Evolutionary conservation across 2,888 invertebrate species (phyloP), one percentile per base, ranked within the genome.

Genomic region (Apantesis nais): DNA sequence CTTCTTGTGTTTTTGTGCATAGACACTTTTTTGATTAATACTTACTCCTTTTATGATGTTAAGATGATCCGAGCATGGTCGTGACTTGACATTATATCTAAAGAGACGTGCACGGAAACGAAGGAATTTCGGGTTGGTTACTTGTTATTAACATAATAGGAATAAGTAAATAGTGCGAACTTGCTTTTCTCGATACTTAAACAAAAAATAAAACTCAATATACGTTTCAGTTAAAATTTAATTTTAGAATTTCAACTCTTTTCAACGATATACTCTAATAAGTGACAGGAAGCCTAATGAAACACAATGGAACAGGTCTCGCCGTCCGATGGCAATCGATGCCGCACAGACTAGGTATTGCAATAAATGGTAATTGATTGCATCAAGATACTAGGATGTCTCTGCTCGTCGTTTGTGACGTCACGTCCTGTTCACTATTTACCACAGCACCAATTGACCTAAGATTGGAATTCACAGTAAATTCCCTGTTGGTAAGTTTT

Each of bases 331-430:
- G 9, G 55, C 73, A 71, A 72, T 71, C 66, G 69, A 39, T 71
- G 70, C 75, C 73, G 71, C 73, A 73, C 78, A 75, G 72, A 72
- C 76, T 78, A 73, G 73, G 68, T 83, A 83, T 83, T 81, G 83
- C 80, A 83, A 81, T 86, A 83, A 85, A 79, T 79, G 78, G 76
- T 80, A 83, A 86, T 84, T 85, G 83, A 85, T 84, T 85, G 83
- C 83, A 77, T 78, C 77, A 80, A 82, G 84, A 85, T 85, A 81
- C 82, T 79, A 79, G 75, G 76, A 73, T 78, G 83, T 80, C 81
- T 84, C 77, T 72, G 74, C 72, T 78, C 77, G 76, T 66, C 75
- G 66, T 60, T 67, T 31, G 77, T 85, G 80, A 85, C 80, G 84
- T 86, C 85, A 86, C 77, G 79, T 84, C 83, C 85, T 83, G 82